A percentile compares a stretch with the other conserved stretches of the same genome.
Evolutionary conservation across 2,797 vertebrate species (phyloP).

Genomic region (Botia kubotai): DNA sequence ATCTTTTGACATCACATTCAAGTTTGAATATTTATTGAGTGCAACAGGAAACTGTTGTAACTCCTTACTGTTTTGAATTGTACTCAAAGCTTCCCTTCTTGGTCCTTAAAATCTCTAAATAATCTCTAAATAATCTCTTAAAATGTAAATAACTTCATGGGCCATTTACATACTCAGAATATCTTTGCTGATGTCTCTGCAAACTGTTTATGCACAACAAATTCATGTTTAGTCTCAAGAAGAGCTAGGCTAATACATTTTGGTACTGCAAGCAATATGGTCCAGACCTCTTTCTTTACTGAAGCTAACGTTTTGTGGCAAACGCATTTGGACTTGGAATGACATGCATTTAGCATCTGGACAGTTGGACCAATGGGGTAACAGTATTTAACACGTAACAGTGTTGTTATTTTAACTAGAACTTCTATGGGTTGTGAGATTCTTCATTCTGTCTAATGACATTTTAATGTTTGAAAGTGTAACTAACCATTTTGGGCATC

Average conservation of each 20-base stretch:
- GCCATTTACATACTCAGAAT: background rate
- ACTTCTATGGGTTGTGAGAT: conserved; percentile 6
- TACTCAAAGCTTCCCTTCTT: too few species aligned
- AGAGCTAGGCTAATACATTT: background rate
- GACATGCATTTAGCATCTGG: conserved; percentile 10
- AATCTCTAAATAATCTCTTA: too few species aligned
- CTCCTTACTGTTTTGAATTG: background rate
- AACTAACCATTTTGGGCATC: conserved; percentile 13
- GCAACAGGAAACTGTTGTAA: background rate
- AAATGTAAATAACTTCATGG: background rate
- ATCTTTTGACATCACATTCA: too few species aligned
- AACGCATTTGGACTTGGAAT: background rate
- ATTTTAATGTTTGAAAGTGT: conserved; percentile 31
- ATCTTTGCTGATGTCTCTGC: background rate
- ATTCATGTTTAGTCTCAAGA: background rate
- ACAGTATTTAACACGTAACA: background rate
- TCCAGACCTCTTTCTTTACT: background rate
- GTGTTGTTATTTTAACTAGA: conserved; percentile 19
- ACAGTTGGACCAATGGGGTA: conserved; percentile 2
- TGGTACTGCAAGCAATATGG: background rate
- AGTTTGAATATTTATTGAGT: too few species aligned
- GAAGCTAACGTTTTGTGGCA: conserved; percentile 4
- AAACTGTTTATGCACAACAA: background rate
- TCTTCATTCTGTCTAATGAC: conserved; percentile 35
- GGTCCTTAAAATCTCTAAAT: background rate